Conservation (phyloP, 2,113 vertebrate species). For the Myrmophylax atrothorax region DNA sequence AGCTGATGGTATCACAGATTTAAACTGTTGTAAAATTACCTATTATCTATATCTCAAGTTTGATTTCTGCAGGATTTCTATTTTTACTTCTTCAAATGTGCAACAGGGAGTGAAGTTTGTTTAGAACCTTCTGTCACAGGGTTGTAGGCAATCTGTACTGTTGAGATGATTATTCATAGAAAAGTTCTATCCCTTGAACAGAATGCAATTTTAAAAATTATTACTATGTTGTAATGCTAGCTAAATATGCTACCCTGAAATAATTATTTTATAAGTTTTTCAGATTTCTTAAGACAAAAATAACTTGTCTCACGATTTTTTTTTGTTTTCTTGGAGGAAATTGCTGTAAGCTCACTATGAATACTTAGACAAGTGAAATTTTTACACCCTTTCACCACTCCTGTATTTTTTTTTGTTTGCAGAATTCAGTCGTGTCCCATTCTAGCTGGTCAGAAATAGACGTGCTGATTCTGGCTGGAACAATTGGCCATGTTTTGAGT, state of each 20-base stretch:
- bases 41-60: neutral
- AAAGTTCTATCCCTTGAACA: neutral
- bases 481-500: slow-evolving; percentile 87
- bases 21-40: neutral
- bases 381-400: neutral
- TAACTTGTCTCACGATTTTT: neutral
- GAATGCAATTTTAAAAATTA: neutral
- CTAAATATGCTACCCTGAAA: neutral
- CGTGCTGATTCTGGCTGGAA: slow-evolving; percentile 84
- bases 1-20: neutral
- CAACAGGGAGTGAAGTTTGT: neutral
- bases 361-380: neutral
- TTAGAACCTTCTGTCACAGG: neutral
- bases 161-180: neutral
- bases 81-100: neutral
- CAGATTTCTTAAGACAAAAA: neutral
- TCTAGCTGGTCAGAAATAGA: slow-evolving; percentile 87
- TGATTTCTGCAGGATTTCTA: neutral
- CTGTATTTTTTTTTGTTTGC: neutral
- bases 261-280: neutral
- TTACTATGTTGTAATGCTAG: neutral
- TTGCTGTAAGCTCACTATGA: neutral
- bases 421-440: slow-evolving; percentile 42
- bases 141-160: neutral
- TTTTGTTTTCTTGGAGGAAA: neutral